phyloP scores from a whole-genome alignment of 2,888 invertebrate genomes.

The Eugnorisma glareosa region DNA sequence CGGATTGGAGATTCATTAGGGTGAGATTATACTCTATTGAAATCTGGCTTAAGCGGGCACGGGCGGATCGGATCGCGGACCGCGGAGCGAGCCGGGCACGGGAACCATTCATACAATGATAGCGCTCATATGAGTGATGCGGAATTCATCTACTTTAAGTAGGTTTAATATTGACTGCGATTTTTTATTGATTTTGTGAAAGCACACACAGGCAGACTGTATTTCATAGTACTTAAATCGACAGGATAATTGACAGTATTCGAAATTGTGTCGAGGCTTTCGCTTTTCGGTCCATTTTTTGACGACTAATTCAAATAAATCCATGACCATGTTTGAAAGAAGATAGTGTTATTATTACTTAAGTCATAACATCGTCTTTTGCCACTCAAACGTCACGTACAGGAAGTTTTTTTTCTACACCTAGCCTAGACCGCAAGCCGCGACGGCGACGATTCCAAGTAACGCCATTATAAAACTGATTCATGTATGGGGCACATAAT shows the following conservation, averaged over 20 bases:
- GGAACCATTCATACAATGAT: slow-evolving; percentile 57
- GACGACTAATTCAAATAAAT: neutral
- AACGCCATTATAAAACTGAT: slow-evolving; percentile 55
- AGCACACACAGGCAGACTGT: neutral
- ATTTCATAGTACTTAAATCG: neutral
- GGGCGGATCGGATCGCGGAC: slow-evolving; percentile 75
- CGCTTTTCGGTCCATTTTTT: neutral
- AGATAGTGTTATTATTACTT: neutral
- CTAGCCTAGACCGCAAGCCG: slow-evolving; percentile 48
- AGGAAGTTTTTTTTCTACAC: slow-evolving; percentile 51
- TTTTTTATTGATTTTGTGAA: slow-evolving; percentile 26
- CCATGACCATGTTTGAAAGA: neutral
- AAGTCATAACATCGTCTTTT: slow-evolving; percentile 6
- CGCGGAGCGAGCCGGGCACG: slow-evolving; percentile 41
- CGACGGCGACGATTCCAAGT: slow-evolving; percentile 34
- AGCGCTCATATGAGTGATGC: slow-evolving; percentile 52
- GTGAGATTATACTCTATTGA: slow-evolving; percentile 91
- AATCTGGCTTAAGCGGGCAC: slow-evolving; percentile 88
- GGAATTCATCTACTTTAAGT: slow-evolving; percentile 57
- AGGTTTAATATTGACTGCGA: slow-evolving; percentile 45
- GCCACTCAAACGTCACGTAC: slow-evolving; percentile 38
- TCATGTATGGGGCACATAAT: slow-evolving; percentile 53
- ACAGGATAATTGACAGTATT: neutral
- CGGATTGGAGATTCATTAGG: slow-evolving; percentile 91
- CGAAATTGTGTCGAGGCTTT: neutral